phyloP scores from a whole-genome alignment of 2,113 vertebrate species.

The Platichthys flesus region DNA sequence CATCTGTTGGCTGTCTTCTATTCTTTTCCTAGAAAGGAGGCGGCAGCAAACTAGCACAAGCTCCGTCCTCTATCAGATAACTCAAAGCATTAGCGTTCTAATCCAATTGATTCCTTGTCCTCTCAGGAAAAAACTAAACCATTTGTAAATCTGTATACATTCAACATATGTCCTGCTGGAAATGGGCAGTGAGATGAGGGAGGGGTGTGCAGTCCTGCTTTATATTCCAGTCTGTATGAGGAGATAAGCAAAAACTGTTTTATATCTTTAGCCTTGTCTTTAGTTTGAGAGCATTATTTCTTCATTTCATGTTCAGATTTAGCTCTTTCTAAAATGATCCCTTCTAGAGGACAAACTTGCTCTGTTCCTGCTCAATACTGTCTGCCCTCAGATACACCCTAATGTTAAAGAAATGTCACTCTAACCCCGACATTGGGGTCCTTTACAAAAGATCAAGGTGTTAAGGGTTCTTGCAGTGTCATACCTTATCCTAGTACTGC shows the following conservation, averaged over 20 bases:
- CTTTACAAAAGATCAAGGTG: too few species aligned
- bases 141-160: slow-evolving; percentile 26
- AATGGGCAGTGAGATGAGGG: neutral
- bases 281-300: neutral
- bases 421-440: too few species aligned
- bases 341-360: neutral
- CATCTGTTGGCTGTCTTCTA: neutral
- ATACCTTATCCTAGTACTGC: too few species aligned
- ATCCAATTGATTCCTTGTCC: slow-evolving; percentile 20
- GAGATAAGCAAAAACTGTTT: too few species aligned
- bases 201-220: neutral
- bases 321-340: neutral
- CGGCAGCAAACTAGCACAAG: neutral
- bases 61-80: slow-evolving; percentile 6
- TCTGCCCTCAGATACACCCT: neutral
- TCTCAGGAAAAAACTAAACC: slow-evolving; percentile 17
- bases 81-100: slow-evolving; percentile 25
- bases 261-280: neutral
- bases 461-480: too few species aligned
- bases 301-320: neutral
- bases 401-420: neutral
- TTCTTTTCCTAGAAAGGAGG: neutral
- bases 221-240: neutral
- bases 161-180: neutral
- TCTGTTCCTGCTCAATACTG: neutral